Base-by-base conservation (phyloP, 2,797 vertebrate genomes). In the Erethizon dorsatum region DNA sequence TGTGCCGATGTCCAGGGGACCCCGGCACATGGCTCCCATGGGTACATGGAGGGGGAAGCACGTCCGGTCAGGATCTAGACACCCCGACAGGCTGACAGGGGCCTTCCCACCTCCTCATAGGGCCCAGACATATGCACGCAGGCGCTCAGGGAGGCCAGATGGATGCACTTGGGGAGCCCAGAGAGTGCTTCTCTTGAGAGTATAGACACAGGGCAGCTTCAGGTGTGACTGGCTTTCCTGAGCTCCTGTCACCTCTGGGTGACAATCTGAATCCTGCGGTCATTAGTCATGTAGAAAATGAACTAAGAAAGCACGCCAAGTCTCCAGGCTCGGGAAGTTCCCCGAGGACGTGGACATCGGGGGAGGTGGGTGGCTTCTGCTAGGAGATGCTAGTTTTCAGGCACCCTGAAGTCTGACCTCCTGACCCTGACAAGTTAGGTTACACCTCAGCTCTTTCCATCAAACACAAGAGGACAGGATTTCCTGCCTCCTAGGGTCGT, bases 271-370 rank as follows among this genome's bases (percentile, higher is more conserved):
- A 83, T 97, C 97, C 97, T 96, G 73, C 69, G 94, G 88, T 83
- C 90, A 33, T 98, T 95, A 98, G 94, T 98, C 98, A 98, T 75
- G 96, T 80, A 96, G 97, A 89, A 96, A 97, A 97, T 92, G 97
- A 93, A 97, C 97, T 0, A 20, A 97, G 97, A 89, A 93, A 93
- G 41, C 15, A 96, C 61, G 96, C 95, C 94, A 94, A 95, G 83
- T 47, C 91, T 94, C 83, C 94, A 97, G 73, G 56, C 56, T 95
- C 92, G 97, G 97, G 97, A 98, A 98, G 97, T 94, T 97, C 97
- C 96, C 80, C 7, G 45, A 85, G 85, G 83, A 93, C 50, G 56
- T 91, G 90, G 73, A 78, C 84, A 45, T 69, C 86, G 47, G 91
- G 84, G 93, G 52, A 87, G 90, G 97, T 96, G 93, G 97, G 88